phyloP scores from a whole-genome alignment of 23 tunicate species.

The Styela plicata region DNA sequence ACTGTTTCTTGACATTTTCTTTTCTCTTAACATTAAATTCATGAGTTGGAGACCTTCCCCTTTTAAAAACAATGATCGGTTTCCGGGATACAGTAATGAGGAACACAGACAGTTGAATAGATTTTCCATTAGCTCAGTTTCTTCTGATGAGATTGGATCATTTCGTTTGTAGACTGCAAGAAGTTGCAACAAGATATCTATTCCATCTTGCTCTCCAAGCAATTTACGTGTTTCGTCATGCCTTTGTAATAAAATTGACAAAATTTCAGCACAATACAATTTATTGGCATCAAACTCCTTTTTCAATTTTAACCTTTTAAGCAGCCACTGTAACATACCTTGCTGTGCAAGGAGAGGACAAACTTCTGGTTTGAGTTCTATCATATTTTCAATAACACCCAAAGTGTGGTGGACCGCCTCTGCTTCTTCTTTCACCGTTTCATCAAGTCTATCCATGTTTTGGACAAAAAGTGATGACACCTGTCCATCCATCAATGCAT shows the following conservation, averaged over 20 bases:
- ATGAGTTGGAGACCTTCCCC: conserved; percentile 98
- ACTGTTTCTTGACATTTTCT: conserved; percentile 92
- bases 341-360: conserved; percentile 48
- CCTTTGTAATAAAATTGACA: conserved; percentile 83
- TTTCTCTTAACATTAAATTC: conserved; percentile 95
- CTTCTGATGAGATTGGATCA: conserved; percentile 76
- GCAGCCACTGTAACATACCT: conserved; percentile 75
- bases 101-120: conserved; percentile 88
- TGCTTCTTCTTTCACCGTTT: conserved; percentile 84
- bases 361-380: conserved; percentile 73
- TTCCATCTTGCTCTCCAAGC: conserved; percentile 87
- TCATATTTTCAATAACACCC: conserved; percentile 76
- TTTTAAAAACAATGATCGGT: conserved; percentile 68
- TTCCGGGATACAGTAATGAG: conserved; percentile 44
- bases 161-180: conserved; percentile 87
- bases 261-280: conserved; percentile 72
- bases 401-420: conserved; percentile 80
- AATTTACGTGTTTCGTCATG: conserved; percentile 60
- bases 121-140: conserved; percentile 95
- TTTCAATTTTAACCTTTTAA: conserved; percentile 66
- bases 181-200: conserved; percentile 78
- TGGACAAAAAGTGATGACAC: conserved; percentile 66
- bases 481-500: conserved; percentile 79
- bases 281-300: conserved; percentile 81
- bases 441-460: conserved; percentile 90